These are phyloP conservation scores for Saiga tatarica DNA, from an alignment of 2,113 vertebrate species.

Conservation along the genomic window DNA sequence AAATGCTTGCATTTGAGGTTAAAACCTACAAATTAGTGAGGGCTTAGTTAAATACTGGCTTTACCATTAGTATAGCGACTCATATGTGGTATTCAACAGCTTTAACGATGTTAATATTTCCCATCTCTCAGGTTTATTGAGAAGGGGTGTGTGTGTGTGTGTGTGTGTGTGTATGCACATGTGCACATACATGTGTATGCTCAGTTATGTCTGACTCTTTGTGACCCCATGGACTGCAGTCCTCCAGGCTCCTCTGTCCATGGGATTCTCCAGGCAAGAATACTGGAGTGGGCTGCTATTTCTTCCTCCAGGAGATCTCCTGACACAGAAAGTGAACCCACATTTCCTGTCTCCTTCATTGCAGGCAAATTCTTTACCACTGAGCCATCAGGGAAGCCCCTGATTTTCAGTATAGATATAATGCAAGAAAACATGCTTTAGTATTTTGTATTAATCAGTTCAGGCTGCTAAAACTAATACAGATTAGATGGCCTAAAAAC, in stretches of 20 bases:
- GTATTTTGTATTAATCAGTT: background rate
- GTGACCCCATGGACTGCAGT: background rate
- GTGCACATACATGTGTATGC: rapidly evolving
- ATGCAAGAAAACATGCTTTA: background rate
- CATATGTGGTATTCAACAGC: background rate
- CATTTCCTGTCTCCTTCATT: background rate
- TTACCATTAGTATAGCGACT: background rate
- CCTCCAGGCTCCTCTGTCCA: background rate
- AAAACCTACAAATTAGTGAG: background rate
- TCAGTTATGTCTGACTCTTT: background rate
- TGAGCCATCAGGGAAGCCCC: background rate
- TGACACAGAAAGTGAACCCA: background rate
- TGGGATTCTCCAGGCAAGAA: background rate
- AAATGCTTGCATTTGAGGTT: background rate
- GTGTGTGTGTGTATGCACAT: rapidly evolving
- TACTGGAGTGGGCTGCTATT: background rate
- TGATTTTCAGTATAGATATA: background rate
- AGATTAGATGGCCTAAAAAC: background rate
- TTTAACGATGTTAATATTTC: background rate
- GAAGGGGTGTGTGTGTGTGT: background rate
- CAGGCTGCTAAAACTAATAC: background rate
- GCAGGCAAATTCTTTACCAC: background rate
- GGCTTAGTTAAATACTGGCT: background rate
- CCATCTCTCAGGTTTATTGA: background rate
- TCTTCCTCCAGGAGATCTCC: background rate